A percentile compares a stretch with the other conserved stretches of the same genome.
Conservation (phyloP, 2,797 vertebrate species). For the Thunnus albacares region DNA sequence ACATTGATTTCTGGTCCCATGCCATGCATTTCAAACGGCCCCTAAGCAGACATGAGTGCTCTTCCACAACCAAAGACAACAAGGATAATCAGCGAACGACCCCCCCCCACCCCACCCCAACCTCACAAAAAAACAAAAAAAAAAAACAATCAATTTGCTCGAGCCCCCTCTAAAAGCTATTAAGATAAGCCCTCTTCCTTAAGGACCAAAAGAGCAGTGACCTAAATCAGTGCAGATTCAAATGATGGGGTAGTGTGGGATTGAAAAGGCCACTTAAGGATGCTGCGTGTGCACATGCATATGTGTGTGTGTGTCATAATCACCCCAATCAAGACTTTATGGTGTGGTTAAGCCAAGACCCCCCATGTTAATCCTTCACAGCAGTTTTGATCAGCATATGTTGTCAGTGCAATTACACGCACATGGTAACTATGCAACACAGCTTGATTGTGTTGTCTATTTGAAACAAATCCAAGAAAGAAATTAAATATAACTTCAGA, state of each 20-base stretch:
- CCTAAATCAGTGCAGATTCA: constrained; percentile 69
- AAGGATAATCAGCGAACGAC: constrained; percentile 56
- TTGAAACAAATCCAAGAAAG: neutral
- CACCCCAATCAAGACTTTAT: constrained; percentile 75
- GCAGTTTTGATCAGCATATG: constrained; percentile 69
- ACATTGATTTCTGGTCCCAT: constrained; percentile 72
- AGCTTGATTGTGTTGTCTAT: neutral
- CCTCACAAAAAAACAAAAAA: neutral
- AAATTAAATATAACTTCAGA: neutral
- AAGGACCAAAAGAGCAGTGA: constrained; percentile 65
- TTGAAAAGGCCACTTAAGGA: constrained; percentile 66
- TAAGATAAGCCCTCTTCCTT: constrained; percentile 69
- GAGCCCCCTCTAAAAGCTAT: constrained; percentile 62
- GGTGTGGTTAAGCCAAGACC: constrained; percentile 58
- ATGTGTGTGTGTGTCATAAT: constrained; percentile 55
- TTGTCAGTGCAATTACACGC: constrained; percentile 38
- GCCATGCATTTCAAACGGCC: constrained; percentile 61
- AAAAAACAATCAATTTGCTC: constrained; percentile 55
- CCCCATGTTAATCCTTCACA: constrained; percentile 65
- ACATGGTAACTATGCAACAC: neutral
- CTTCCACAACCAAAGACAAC: constrained; percentile 43
- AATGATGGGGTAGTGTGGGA: constrained; percentile 44
- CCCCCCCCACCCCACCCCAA: neutral
- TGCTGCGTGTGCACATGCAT: constrained; percentile 14
- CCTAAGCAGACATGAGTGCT: constrained; percentile 55